Evolutionary conservation across 2,113 vertebrate species (phyloP).

Genomic region (Campylorhamphus procurvoides): DNA sequence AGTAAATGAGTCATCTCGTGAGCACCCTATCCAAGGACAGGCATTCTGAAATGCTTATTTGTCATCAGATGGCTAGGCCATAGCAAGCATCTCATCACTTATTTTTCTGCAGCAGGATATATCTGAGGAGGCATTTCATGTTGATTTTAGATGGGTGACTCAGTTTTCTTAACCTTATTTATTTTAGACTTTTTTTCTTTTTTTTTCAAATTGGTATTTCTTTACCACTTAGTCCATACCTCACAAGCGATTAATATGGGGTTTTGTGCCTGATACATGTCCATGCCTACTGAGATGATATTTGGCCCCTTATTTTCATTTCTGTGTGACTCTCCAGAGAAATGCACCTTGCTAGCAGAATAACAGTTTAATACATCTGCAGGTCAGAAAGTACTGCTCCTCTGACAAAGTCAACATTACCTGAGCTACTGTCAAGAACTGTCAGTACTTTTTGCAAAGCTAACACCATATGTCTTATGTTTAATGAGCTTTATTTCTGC

Average conservation of each 20-base stretch:
- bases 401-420: neutral
- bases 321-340: neutral
- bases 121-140: neutral
- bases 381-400: neutral
- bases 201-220: neutral
- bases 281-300: neutral
- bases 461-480: neutral
- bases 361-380: neutral
- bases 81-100: neutral
- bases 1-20: constrained; percentile 75
- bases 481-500: constrained; percentile 3
- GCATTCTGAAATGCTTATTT: constrained; percentile 72
- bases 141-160: neutral
- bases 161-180: constrained; percentile 3
- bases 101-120: neutral
- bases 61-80: constrained; percentile 61
- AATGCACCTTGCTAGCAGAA: neutral
- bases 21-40: constrained; percentile 76
- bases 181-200: neutral
- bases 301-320: neutral
- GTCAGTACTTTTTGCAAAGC: neutral
- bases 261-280: neutral
- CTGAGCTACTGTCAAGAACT: neutral
- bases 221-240: neutral
- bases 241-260: neutral